Base-by-base conservation (phyloP, 2,888 invertebrate species). In the Dolomedes plantarius region DNA sequence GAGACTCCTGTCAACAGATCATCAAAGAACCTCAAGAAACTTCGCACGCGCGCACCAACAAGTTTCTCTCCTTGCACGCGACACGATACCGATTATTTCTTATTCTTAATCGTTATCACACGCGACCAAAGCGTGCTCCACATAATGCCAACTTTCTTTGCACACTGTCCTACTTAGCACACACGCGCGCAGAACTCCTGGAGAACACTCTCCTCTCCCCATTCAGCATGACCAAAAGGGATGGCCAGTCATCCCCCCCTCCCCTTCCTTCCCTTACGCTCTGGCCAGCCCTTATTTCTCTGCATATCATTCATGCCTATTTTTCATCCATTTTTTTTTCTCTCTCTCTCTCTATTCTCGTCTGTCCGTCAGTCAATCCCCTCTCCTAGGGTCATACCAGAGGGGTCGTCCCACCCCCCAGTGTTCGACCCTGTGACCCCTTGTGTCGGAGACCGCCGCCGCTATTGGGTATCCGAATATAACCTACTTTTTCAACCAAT, bases 401-500 rank as follows among this genome's bases (percentile, higher is more conserved):
- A 67, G 31, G 32, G 32, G 31, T 32, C 32, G 67, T 67, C 32
- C 31, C 67, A 67, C 62, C 83, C 83, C 83, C 69, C 76, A 56
- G 19, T 6, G 29, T 72, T 50, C 77, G 83, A 85, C 83, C 83
- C 73, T 56, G 36, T 85, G 83, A 85, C 83, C 83, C 82, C 77
- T 72, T 72, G 62, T 78, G 50, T 56, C 36, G 23, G 11, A 39
- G 28, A 46, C 74, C 19, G 36, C 27, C 64, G 64, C 23, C 64
- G 76, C 72, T 71, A 76, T 83, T 77, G 83, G 83, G 46, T 85
- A 77, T 77, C 62, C 62, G 83, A 73, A 77, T 73, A 56, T 85
- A 77, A 85, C 83, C 83, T 68, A 78, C 77, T 85, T 85, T 85
- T 67, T 36, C 56, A 68, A 19, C 83, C 77, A 78, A 85, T 78